These are phyloP conservation scores for Oenanthe oenanthe DNA, from an alignment of 2,113 vertebrate genomes.

Conservation along the genomic window DNA sequence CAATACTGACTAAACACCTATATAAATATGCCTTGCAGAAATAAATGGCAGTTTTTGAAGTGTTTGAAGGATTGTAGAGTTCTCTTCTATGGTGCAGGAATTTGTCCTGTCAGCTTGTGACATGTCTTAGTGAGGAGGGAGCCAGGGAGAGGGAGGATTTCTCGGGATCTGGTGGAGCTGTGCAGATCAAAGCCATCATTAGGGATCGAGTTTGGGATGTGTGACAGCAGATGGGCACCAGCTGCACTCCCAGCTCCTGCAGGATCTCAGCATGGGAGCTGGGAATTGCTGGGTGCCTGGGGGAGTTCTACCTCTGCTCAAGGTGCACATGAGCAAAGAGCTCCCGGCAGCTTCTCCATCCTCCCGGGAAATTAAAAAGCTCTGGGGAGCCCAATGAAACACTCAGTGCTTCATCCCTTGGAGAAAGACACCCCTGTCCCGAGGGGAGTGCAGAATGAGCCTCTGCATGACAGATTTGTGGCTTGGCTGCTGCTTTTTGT, in stretches of 20 bases:
- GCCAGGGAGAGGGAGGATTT: neutral
- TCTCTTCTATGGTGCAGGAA: neutral
- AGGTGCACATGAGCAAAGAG: neutral
- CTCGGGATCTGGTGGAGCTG: neutral
- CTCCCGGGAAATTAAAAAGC: neutral
- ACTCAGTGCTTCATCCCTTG: neutral
- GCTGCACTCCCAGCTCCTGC: neutral
- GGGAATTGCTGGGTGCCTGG: neutral
- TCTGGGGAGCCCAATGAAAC: fast-evolving
- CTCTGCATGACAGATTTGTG: fast-evolving
- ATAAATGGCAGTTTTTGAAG: neutral
- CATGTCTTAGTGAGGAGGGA: neutral
- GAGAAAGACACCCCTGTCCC: neutral
- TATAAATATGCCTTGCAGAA: neutral
- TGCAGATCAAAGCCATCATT: neutral
- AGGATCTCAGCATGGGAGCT: neutral
- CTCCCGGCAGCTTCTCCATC: neutral
- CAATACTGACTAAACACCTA: neutral
- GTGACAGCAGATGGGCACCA: neutral
- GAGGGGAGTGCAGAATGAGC: neutral
- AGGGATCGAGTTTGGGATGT: neutral
- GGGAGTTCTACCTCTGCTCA: neutral
- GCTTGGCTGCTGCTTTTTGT: neutral
- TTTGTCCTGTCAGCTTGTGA: neutral
- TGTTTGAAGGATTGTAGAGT: fast-evolving